Percentiles rank a stretch among this genome's conserved stretches.
These are phyloP conservation scores for Bujurquina vittata DNA, from an alignment of 2,113 vertebrate species.

Conservation along the genomic window DNA sequence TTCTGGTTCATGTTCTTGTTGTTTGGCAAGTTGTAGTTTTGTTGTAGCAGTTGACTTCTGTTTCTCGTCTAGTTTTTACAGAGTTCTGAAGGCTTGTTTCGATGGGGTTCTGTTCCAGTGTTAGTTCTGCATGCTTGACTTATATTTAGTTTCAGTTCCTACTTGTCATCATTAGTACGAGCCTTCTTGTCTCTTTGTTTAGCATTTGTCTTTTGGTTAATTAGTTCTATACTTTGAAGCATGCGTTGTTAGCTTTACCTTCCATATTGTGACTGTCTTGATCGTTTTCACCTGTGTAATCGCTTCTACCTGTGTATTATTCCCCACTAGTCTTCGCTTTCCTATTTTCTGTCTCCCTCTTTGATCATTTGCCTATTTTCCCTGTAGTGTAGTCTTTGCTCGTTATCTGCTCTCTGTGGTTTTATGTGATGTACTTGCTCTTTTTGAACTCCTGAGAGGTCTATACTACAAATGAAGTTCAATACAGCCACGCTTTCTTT, in stretches of 20 bases:
- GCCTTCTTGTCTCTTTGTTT: background rate
- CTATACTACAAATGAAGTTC: background rate
- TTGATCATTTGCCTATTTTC: background rate
- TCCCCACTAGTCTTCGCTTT: background rate
- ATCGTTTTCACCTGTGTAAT: background rate
- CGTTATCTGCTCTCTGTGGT: background rate
- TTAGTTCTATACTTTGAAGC: background rate
- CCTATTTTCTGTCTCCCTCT: background rate
- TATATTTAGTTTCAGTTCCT: background rate
- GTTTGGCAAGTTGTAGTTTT: background rate
- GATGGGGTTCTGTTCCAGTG: background rate
- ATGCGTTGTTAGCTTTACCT: background rate
- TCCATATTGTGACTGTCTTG: too few relatives aligned
- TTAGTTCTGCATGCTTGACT: background rate
- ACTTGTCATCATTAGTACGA: background rate
- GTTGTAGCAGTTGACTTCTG: background rate
- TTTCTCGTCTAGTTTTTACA: background rate
- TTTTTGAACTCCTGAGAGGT: background rate
- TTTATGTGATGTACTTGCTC: background rate
- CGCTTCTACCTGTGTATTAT: background rate
- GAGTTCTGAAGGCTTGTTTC: background rate
- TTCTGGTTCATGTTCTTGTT: background rate
- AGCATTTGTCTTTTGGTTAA: background rate
- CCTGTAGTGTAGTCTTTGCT: background rate
- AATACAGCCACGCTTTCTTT: background rate